Conservation (phyloP, 2,113 vertebrate genomes). For the Barbus barbus region DNA sequence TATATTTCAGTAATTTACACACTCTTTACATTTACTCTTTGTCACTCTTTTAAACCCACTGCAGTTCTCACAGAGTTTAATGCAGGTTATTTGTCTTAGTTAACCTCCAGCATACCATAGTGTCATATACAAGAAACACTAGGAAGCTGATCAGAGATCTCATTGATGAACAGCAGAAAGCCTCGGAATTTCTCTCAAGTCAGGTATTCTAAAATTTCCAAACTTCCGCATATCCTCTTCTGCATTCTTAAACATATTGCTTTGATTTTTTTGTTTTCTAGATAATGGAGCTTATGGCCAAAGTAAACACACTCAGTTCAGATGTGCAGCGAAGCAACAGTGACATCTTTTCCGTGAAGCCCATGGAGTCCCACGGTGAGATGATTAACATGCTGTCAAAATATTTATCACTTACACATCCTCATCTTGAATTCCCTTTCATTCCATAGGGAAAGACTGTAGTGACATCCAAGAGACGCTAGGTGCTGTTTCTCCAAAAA, state of each 20-base stretch:
- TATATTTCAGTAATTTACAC: neutral
- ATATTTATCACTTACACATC: neutral
- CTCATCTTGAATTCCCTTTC: neutral
- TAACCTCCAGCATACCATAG: constrained; percentile 86
- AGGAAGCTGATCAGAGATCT: constrained; percentile 86
- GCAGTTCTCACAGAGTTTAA: neutral
- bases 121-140: constrained; percentile 84
- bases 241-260: neutral
- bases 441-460: constrained; percentile 83
- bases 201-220: constrained; percentile 72
- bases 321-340: constrained; percentile 85
- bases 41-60: neutral
- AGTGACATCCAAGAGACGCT: constrained; percentile 87
- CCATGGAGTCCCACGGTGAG: constrained; percentile 87
- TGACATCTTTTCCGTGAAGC: constrained; percentile 81
- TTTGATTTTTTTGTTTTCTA: constrained; percentile 61
- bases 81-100: constrained; percentile 70
- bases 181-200: constrained; percentile 84
- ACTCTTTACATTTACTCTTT: neutral
- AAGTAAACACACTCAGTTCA: constrained; percentile 81
- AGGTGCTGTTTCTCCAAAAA: constrained; percentile 83
- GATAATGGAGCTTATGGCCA: constrained; percentile 85
- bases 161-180: constrained; percentile 87
- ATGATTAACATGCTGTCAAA: constrained; percentile 2
- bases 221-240: neutral